phyloP scores from a whole-genome alignment of 35 echinoderm and acorn worm genomes.

The Heliocidaris tuberculata region DNA sequence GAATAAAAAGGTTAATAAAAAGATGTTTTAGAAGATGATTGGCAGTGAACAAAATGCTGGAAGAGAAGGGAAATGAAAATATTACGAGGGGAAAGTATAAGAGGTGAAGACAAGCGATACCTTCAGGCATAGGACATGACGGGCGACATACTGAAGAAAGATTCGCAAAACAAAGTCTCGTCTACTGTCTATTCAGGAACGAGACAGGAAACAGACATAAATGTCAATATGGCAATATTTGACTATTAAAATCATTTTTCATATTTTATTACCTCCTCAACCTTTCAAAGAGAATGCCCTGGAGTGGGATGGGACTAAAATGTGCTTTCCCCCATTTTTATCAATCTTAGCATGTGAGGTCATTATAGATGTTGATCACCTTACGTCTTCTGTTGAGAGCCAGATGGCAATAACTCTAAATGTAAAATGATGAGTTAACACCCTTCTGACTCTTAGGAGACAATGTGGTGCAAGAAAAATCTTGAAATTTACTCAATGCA shows the following conservation, averaged over 20 bases:
- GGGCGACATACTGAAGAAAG: background rate
- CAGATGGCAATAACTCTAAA: no score
- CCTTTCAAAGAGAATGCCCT: background rate
- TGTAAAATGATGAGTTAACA: no score
- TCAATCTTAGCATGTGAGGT: no score
- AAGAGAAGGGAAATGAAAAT: background rate
- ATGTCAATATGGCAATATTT: constrained; percentile 4
- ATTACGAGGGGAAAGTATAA: background rate
- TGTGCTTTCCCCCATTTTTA: background rate
- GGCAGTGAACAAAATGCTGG: no score
- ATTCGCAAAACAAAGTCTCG: background rate
- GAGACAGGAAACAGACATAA: background rate
- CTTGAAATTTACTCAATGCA: no score
- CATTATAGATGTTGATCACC: no score
- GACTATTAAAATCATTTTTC: background rate
- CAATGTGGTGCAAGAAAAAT: no score
- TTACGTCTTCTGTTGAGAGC: no score
- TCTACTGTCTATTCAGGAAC: background rate
- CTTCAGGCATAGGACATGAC: background rate
- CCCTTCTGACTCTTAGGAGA: no score
- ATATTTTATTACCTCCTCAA: constrained; percentile 5
- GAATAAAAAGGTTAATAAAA: no score
- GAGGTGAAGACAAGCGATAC: background rate
- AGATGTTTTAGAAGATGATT: no score
- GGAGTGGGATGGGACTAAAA: background rate